Percentiles rank a stretch among this genome's conserved stretches.
Evolutionary conservation across 2,797 vertebrate genomes (phyloP).

Genomic region (Percopsis omiscomaycus): DNA sequence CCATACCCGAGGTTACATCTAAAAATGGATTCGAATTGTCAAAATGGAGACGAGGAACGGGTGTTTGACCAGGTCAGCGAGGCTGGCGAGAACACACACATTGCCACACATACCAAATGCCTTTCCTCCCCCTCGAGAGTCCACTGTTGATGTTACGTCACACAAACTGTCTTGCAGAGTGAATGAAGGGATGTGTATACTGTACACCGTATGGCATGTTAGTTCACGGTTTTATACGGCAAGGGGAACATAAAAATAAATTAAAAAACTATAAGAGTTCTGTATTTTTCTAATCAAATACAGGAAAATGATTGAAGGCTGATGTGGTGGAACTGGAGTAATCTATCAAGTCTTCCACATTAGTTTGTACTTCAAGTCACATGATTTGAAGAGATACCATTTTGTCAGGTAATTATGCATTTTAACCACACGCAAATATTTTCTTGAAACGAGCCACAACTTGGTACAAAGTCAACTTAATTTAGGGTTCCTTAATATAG

Average conservation of each 20-base stretch:
- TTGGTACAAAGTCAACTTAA: neutral
- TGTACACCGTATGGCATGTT: slow-evolving; percentile 10
- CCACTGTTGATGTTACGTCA: slow-evolving; percentile 10
- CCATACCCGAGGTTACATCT: slow-evolving; percentile 99
- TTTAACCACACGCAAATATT: slow-evolving; percentile 4
- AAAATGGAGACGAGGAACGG: slow-evolving; percentile 98
- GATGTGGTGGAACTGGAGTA: neutral
- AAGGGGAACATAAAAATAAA: neutral
- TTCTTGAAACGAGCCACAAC: slow-evolving; percentile 3
- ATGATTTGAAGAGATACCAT: slow-evolving; percentile 35
- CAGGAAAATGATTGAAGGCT: neutral
- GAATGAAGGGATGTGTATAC: slow-evolving; percentile 10
- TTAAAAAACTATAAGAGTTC: neutral
- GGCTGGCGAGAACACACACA: slow-evolving; percentile 90
- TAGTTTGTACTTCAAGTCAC: neutral
- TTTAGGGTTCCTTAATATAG: neutral
- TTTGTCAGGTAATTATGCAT: slow-evolving; percentile 58
- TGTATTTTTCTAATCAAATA: slow-evolving; percentile 17
- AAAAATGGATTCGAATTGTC: slow-evolving; percentile 99
- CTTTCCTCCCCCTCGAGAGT: slow-evolving; percentile 40
- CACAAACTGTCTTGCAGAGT: slow-evolving; percentile 7
- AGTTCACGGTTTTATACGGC: slow-evolving; percentile 4
- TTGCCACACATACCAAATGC: slow-evolving; percentile 96
- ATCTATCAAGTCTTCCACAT: neutral
- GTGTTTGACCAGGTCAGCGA: slow-evolving; percentile 99